Base-by-base conservation (phyloP, 2,888 invertebrate genomes). In the Temnothorax unifasciatus region DNA sequence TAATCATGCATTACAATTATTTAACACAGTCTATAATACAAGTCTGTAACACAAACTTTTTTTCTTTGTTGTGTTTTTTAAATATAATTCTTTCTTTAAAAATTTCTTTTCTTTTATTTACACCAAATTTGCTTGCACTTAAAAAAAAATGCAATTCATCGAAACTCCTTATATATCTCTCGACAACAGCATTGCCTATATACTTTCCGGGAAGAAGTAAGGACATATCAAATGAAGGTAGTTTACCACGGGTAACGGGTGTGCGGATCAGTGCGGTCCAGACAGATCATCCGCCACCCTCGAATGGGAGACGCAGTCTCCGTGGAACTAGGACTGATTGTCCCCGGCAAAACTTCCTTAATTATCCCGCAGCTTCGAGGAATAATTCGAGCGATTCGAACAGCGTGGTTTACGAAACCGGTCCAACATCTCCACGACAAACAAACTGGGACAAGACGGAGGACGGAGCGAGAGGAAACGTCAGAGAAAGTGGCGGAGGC, bases 271-370 rank as follows among this genome's bases (percentile, higher is more conserved):
- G 61, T 76, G 59, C 57, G 69, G 82, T 82, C 82, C 87, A 82
- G 82, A 64, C 64, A 75, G 64, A 76, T 66, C 54, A 63, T 64
- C 76, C 59, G 59, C 63, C 69, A 66, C 59, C 47, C 59, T 69
- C 25, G 52, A n/a, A 18, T 11, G 34, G 38, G 54, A 54, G 57
- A 38, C 50, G 57, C n/a, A 52, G 59, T 81, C 63, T 63, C 63
- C 68, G 50, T 71, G 61, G 79, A 85, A 75, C 74, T 71, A 83
- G 83, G 84, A 86, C 87, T 92, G 92, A 94, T 93, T 94, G 93
- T 94, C 90, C 92, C 50, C 87, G 89, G 85, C 90, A 91, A 94
- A 94, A 94, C 94, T 94, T 94, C 93, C 93, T 93, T 94, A 94
- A 94, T 94, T 94, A 94, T 93, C 93, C 90, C 83, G 84, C 89